These are phyloP conservation scores for Anser cygnoides DNA, from an alignment of 2,113 vertebrate genomes.

Conservation along the genomic window DNA sequence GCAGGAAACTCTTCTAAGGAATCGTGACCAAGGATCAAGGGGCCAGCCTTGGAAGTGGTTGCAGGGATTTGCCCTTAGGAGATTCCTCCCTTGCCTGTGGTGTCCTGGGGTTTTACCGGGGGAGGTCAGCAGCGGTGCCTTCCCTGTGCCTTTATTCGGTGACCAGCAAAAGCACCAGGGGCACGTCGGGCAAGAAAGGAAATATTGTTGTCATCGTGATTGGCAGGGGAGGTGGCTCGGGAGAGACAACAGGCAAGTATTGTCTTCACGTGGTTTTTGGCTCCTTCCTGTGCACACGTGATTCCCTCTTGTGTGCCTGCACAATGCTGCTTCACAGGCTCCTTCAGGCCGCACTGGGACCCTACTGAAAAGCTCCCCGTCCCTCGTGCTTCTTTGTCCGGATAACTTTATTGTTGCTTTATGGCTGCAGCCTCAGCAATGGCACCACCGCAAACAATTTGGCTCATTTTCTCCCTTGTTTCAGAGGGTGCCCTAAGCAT, in stretches of 20 bases:
- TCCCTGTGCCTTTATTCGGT: background rate
- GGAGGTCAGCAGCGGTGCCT: background rate
- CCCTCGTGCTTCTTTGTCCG: background rate
- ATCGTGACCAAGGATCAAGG: background rate
- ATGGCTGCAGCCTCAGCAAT: background rate
- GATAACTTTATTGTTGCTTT: slow-evolving; percentile 1
- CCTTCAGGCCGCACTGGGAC: background rate
- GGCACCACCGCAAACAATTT: background rate
- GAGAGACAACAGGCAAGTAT: slow-evolving; percentile 36
- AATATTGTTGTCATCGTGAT: background rate
- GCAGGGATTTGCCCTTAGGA: slow-evolving; percentile 18
- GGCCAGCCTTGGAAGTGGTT: background rate
- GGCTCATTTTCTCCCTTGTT: slow-evolving; percentile 1
- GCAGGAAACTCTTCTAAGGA: background rate
- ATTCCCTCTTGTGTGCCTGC: background rate
- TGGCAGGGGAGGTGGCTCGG: slow-evolving; percentile 29
- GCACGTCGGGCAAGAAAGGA: slow-evolving; percentile 26
- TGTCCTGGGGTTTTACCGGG: background rate
- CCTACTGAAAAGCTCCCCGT: background rate
- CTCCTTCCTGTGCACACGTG: slow-evolving; percentile 27
- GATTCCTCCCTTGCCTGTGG: background rate
- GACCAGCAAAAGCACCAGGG: background rate
- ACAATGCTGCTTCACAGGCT: slow-evolving; percentile 46
- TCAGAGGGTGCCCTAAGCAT: background rate
- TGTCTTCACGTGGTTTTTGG: slow-evolving; percentile 54